Conservation (phyloP, 1,140 invertebrate genomes). For the Aphis gossypii region DNA sequence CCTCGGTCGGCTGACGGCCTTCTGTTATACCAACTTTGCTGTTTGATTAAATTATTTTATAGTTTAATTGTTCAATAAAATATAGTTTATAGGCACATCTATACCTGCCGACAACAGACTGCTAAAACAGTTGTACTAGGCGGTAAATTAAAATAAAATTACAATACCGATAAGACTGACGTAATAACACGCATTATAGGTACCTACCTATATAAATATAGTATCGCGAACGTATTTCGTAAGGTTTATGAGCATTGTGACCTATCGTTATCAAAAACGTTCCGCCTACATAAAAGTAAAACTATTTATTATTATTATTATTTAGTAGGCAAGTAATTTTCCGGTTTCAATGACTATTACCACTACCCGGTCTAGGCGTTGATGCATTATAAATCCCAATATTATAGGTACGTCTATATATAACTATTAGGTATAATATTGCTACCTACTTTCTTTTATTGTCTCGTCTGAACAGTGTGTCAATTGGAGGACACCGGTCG, state of each 20-base stretch:
- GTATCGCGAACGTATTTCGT: neutral
- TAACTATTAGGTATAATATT: neutral
- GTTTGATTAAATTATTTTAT: too few species aligned
- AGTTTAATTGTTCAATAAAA: too few species aligned
- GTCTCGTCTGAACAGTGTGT: neutral
- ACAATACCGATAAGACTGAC: too few species aligned
- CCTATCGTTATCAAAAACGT: neutral
- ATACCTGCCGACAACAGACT: too few species aligned
- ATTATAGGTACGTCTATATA: neutral
- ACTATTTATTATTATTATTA: neutral
- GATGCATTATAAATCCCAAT: neutral
- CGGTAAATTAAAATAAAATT: too few species aligned
- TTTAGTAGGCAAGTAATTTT: neutral
- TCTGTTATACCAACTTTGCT: too few species aligned
- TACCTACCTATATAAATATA: too few species aligned
- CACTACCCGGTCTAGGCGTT: neutral
- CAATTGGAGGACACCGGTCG: neutral
- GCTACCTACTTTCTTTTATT: neutral
- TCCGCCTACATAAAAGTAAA: neutral
- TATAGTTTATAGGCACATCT: too few species aligned
- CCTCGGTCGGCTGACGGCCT: too few species aligned
- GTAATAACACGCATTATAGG: neutral
- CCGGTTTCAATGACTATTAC: neutral
- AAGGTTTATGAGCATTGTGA: neutral
- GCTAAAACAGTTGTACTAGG: too few species aligned